phyloP scores from a whole-genome alignment of 2,797 vertebrate species.

The Knipowitschia caucasica region DNA sequence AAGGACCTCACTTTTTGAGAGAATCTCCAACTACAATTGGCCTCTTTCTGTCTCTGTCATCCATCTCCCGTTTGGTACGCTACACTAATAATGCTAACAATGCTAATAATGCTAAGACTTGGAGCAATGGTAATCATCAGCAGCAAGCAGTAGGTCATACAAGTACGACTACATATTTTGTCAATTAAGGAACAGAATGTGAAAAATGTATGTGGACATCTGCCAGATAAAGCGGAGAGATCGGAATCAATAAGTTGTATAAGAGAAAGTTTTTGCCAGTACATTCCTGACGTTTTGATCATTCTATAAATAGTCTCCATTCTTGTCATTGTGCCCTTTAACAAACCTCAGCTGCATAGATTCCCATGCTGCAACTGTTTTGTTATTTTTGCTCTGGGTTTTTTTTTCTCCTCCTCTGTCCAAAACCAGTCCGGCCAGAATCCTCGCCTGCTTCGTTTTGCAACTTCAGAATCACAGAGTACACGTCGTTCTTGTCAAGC shows the following conservation, averaged over 20 bases:
- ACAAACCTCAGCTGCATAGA: background rate
- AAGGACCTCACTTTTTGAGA: too few species aligned
- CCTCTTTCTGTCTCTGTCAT: too few species aligned
- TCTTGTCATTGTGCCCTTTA: background rate
- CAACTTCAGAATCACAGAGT: background rate
- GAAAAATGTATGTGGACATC: too few species aligned
- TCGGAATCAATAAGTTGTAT: too few species aligned
- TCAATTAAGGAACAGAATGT: background rate
- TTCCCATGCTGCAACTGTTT: background rate
- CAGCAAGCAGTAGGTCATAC: background rate
- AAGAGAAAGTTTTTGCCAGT: background rate
- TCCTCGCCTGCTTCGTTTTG: background rate
- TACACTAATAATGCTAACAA: too few species aligned
- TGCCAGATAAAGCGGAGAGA: too few species aligned
- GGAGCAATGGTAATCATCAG: too few species aligned
- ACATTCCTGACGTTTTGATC: background rate
- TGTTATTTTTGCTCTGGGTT: background rate
- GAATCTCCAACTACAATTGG: too few species aligned
- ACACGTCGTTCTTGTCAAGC: background rate
- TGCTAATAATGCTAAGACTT: too few species aligned
- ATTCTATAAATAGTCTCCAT: slow-evolving; percentile 2
- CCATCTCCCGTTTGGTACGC: too few species aligned
- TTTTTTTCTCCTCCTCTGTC: background rate
- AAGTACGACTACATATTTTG: background rate
- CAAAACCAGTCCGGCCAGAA: background rate